A percentile compares a stretch with the other conserved stretches of the same genome.
Evolutionary conservation across 2,888 invertebrate genomes (phyloP).

Genomic region (Eristalinus sepulchralis): DNA sequence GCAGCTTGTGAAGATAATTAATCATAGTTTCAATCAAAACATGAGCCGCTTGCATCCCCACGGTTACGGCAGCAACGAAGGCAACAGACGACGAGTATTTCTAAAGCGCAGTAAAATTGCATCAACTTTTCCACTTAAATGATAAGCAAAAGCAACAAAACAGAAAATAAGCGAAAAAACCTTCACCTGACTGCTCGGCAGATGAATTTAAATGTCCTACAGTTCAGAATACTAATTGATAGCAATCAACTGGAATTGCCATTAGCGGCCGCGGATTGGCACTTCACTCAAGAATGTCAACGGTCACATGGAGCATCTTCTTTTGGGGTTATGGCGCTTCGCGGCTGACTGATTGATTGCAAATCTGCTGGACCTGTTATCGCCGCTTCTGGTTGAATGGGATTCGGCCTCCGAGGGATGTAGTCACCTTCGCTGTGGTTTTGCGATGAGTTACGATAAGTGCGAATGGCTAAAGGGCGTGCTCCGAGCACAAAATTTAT

Average conservation of each 20-base stretch:
- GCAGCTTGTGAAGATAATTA: constrained; percentile 26
- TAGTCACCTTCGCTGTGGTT: not conserved
- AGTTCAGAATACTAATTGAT: constrained; percentile 61
- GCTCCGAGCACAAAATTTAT: not conserved
- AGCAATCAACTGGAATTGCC: constrained; percentile 55
- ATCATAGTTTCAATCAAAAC: constrained; percentile 50
- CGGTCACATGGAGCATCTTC: constrained; percentile 38
- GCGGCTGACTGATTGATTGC: not conserved
- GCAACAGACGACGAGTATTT: not conserved
- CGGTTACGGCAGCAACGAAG: not conserved
- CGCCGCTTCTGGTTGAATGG: not conserved
- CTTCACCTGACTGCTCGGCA: constrained; percentile 29
- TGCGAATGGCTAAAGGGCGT: not conserved
- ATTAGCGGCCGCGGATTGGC: constrained; percentile 17
- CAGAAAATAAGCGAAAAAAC: not conserved
- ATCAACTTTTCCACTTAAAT: constrained; percentile 10
- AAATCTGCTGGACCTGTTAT: not conserved
- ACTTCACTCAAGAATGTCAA: constrained; percentile 14
- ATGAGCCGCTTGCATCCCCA: constrained; percentile 13
- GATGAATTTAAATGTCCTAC: constrained; percentile 57
- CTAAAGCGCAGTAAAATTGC: constrained; percentile 43
- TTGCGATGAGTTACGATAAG: not conserved
- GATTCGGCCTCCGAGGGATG: not conserved
- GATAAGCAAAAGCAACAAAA: constrained; percentile 18
- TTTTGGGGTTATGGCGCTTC: not conserved